These are phyloP conservation scores for Osmoderma eremita DNA, from an alignment of 2,888 invertebrate genomes.

Conservation along the genomic window DNA sequence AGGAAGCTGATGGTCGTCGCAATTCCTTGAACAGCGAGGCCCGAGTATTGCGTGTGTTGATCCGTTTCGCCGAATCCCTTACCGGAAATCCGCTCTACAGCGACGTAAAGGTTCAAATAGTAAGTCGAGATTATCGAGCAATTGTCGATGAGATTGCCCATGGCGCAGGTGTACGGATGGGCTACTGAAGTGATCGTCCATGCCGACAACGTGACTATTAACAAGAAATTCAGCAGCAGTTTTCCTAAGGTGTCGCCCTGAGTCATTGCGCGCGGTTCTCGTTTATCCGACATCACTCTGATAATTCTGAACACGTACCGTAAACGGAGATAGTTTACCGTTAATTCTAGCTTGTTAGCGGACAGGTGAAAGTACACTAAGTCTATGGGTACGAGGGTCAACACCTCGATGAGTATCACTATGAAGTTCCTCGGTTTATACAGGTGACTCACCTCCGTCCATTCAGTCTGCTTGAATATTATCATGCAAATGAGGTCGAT, in stretches of 20 bases:
- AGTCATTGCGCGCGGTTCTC: slow-evolving; percentile 18
- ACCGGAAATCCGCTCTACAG: slow-evolving; percentile 32
- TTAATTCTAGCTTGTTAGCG: slow-evolving; percentile 18
- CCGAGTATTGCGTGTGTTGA: slow-evolving; percentile 8
- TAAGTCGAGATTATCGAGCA: not conserved
- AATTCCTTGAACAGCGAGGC: not conserved
- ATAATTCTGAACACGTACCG: slow-evolving; percentile 46
- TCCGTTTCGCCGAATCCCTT: slow-evolving; percentile 36
- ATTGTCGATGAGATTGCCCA: not conserved
- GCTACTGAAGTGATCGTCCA: slow-evolving; percentile 11
- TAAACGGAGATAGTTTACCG: slow-evolving; percentile 42
- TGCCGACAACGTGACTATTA: slow-evolving; percentile 23
- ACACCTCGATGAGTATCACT: slow-evolving; percentile 34
- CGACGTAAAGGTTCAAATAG: slow-evolving; percentile 33
- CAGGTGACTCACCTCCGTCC: slow-evolving; percentile 40
- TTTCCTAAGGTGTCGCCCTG: slow-evolving; percentile 4
- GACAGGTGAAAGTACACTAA: slow-evolving; percentile 39
- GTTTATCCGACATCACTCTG: slow-evolving; percentile 38
- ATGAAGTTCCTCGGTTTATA: slow-evolving; percentile 34
- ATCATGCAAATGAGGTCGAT: slow-evolving; percentile 45
- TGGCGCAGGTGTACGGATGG: slow-evolving; percentile 28
- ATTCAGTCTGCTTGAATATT: slow-evolving; percentile 39
- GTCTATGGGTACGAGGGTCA: slow-evolving; percentile 42
- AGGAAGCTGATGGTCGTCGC: slow-evolving; percentile 33
- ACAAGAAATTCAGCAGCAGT: slow-evolving; percentile 22